Percentiles rank a stretch among this genome's conserved stretches.
Evolutionary conservation across 2,888 invertebrate genomes (phyloP).

Genomic region (Pelosia muscerda): DNA sequence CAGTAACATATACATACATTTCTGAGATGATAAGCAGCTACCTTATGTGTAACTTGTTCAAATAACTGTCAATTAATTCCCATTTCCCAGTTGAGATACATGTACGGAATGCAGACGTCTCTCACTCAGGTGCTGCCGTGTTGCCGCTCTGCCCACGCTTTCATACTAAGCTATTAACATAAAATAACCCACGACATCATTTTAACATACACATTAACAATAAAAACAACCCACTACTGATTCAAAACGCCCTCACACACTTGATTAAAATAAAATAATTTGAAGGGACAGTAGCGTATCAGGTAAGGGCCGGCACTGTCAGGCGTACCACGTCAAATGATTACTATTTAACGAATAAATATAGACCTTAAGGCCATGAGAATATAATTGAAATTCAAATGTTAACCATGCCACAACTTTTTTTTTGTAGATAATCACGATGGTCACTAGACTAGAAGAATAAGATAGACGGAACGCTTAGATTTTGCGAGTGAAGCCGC

Average conservation of each 20-base stretch:
- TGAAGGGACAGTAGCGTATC: not conserved
- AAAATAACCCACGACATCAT: not conserved
- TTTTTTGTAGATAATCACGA: too few relatives aligned
- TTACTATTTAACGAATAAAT: not conserved
- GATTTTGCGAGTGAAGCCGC: too few relatives aligned
- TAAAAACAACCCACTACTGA: not conserved
- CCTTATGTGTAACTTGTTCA: not conserved
- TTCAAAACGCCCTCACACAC: not conserved
- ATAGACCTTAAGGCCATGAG: not conserved
- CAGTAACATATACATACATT: not conserved
- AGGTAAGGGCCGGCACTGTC: not conserved
- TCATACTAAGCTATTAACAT: not conserved
- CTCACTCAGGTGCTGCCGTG: not conserved
- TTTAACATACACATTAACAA: slow-evolving; percentile 8
- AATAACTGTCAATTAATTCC: not conserved
- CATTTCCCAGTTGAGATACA: not conserved
- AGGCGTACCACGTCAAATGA: not conserved
- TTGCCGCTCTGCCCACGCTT: not conserved
- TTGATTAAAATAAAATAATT: slow-evolving; percentile 1
- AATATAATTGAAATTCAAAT: too few relatives aligned
- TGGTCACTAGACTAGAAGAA: too few relatives aligned
- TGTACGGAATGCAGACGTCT: not conserved
- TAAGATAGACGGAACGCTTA: too few relatives aligned
- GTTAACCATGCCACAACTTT: too few relatives aligned
- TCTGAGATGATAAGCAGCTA: not conserved